phyloP scores from a whole-genome alignment of 1,140 invertebrate species.

The Atta cephalotes region DNA sequence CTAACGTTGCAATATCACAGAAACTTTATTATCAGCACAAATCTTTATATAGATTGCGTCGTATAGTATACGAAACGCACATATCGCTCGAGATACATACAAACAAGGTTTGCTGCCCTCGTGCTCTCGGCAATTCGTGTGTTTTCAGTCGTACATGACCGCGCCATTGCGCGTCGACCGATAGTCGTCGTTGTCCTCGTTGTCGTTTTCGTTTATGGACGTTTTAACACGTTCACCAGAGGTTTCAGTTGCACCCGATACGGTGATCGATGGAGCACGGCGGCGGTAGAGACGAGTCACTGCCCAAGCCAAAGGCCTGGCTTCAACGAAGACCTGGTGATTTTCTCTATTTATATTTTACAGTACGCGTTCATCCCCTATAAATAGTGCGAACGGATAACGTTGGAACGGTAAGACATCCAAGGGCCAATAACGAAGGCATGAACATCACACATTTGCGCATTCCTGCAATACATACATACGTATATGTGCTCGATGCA shows the following conservation, averaged over 20 bases:
- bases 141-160: conserved; percentile 11
- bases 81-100: conserved; percentile 25
- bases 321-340: conserved; percentile 14
- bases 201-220: conserved; percentile 44
- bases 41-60: conserved; percentile 40
- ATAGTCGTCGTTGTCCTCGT: background rate
- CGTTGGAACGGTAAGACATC: conserved; percentile 44
- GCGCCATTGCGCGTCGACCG: background rate
- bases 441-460: background rate
- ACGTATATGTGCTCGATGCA: conserved; percentile 13
- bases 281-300: conserved; percentile 18
- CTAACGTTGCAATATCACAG: background rate
- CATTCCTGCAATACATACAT: background rate
- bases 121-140: conserved; percentile 4
- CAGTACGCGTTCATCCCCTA: conserved; percentile 60
- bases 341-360: conserved; percentile 77
- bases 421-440: background rate
- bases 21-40: conserved; percentile 44
- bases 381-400: conserved; percentile 72
- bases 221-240: conserved; percentile 22
- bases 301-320: conserved; percentile 1
- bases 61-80: background rate
- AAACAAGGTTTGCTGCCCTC: conserved; percentile 40
- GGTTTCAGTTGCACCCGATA: conserved; percentile 49
- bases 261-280: conserved; percentile 52